Evolutionary conservation across 2,113 vertebrate genomes (phyloP).

Genomic region (Ia io): DNA sequence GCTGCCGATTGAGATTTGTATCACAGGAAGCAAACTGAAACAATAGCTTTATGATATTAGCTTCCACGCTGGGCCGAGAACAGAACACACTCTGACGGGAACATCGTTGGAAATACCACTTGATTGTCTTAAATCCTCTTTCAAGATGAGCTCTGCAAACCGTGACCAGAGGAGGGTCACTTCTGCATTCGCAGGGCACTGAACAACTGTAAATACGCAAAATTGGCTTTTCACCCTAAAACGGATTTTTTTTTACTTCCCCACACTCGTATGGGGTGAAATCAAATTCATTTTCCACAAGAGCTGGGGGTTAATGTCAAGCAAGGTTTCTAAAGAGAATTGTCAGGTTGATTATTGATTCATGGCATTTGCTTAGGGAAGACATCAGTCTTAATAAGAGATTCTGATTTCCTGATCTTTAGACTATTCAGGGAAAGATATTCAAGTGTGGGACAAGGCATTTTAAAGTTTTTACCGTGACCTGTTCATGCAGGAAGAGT

Average conservation of each 20-base stretch:
- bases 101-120: constrained; percentile 70
- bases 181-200: neutral
- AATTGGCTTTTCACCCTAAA: neutral
- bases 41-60: constrained; percentile 85
- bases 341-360: neutral
- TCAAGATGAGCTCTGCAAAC: constrained; percentile 69
- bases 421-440: neutral
- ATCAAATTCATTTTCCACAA: neutral
- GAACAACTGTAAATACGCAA: neutral
- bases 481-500: neutral
- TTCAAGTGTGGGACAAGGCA: neutral
- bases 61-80: constrained; percentile 81
- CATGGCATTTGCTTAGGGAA: neutral
- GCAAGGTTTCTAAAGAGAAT: neutral
- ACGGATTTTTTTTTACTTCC: neutral
- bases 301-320: neutral
- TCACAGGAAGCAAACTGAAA: constrained; percentile 86
- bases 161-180: neutral
- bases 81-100: constrained; percentile 77
- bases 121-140: constrained; percentile 73
- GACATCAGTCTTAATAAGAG: neutral
- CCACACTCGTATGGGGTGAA: neutral
- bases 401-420: neutral
- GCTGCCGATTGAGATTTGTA: constrained; percentile 81
- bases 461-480: neutral